Percentiles rank a stretch among this genome's conserved stretches.
phyloP scores from a whole-genome alignment of 1,140 invertebrate genomes.

The Sitophilus oryzae region DNA sequence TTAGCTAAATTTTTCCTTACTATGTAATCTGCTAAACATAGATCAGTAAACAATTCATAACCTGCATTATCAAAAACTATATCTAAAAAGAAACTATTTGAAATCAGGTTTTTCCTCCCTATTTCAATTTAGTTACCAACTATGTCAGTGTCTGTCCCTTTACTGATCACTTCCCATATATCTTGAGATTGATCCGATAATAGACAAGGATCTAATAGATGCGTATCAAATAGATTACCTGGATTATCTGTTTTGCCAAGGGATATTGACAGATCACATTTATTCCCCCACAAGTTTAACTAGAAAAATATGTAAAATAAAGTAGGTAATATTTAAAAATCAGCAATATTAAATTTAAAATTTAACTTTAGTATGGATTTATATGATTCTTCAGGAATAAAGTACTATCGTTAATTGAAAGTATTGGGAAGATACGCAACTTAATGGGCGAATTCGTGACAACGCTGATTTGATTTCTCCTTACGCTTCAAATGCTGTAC shows the following conservation, averaged over 20 bases:
- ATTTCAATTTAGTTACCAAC: conserved; percentile 40
- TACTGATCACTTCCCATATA: conserved; percentile 49
- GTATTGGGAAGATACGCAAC: no score
- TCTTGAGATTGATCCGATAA: conserved; percentile 60
- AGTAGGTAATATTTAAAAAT: no score
- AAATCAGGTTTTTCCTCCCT: no score
- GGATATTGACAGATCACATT: conserved; percentile 86
- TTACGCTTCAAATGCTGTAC: no score
- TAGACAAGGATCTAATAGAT: conserved; percentile 63
- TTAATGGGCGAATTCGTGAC: no score
- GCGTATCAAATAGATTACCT: conserved; percentile 16
- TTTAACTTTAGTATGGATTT: conserved; percentile 49
- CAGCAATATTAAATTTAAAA: background rate
- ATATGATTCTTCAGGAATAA: conserved; percentile 48
- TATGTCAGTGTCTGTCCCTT: conserved; percentile 28
- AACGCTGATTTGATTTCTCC: no score
- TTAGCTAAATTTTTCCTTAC: conserved; percentile 58
- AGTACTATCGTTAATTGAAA: no score
- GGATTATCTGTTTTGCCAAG: conserved; percentile 50
- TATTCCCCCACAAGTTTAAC: conserved; percentile 66
- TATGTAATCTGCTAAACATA: conserved; percentile 81
- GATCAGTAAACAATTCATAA: conserved; percentile 87
- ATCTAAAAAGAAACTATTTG: conserved; percentile 50
- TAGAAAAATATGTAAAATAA: conserved; percentile 22
- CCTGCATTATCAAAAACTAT: conserved; percentile 91